phyloP scores from a whole-genome alignment of 2,113 vertebrate species.

The Garra rufa region DNA sequence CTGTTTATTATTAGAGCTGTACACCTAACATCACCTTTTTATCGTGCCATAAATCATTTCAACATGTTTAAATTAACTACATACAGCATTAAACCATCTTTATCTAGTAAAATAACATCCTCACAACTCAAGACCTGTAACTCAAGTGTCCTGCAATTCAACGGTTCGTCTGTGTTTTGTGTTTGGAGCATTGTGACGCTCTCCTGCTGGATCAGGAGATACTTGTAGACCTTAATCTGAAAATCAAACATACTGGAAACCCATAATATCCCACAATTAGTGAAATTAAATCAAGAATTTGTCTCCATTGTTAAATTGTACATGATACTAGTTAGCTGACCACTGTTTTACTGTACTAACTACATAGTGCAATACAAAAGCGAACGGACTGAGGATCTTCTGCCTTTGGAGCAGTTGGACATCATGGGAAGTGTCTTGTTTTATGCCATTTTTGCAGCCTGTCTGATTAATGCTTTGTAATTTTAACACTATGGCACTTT shows the following conservation, averaged over 20 bases:
- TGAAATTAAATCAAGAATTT: slow-evolving; percentile 8
- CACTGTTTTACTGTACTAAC: slow-evolving; percentile 60
- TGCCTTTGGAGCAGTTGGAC: slow-evolving; percentile 20
- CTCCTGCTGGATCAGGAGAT: slow-evolving; percentile 78
- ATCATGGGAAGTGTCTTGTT: slow-evolving; percentile 50
- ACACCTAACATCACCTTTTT: slow-evolving; percentile 23
- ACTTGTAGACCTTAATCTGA: slow-evolving; percentile 13
- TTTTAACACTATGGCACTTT: slow-evolving; percentile 79
- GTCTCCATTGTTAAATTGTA: background rate
- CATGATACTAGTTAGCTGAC: slow-evolving; percentile 34
- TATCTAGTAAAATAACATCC: slow-evolving; percentile 6
- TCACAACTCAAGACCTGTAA: slow-evolving; percentile 41
- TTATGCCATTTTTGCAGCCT: slow-evolving; percentile 53
- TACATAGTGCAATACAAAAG: slow-evolving; percentile 67
- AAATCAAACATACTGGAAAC: background rate
- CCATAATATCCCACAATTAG: slow-evolving; percentile 8
- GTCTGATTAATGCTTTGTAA: slow-evolving; percentile 68
- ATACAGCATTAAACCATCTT: slow-evolving; percentile 27
- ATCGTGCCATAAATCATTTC: slow-evolving; percentile 54
- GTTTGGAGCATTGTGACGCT: slow-evolving; percentile 1
- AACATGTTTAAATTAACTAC: slow-evolving; percentile 48
- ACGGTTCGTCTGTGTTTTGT: background rate
- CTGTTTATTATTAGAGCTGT: background rate
- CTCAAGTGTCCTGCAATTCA: slow-evolving; percentile 30
- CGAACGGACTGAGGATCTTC: slow-evolving; percentile 39